Conservation (phyloP, 2,113 vertebrate genomes). For the Narcine bancroftii region DNA sequence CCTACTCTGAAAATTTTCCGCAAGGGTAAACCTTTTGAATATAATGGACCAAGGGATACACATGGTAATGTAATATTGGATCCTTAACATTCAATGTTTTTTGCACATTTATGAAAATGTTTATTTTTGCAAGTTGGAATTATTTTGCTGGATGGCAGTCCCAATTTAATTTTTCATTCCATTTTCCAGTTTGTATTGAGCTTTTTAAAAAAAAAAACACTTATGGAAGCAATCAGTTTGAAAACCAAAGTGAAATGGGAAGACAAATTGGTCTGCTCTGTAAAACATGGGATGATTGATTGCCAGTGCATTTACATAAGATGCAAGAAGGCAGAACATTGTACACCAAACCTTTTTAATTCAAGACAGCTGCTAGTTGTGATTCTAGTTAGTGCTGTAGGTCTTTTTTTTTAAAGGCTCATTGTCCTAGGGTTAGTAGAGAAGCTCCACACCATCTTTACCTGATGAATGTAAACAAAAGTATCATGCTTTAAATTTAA, state of each 20-base stretch:
- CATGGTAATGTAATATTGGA: slow-evolving; percentile 57
- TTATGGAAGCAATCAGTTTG: too few relatives aligned
- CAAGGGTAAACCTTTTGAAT: slow-evolving; percentile 82
- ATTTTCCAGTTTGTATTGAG: not conserved
- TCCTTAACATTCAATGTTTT: not conserved
- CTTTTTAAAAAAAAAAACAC: too few relatives aligned
- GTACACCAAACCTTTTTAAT: too few relatives aligned
- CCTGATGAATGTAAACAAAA: not conserved
- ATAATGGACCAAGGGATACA: slow-evolving; percentile 84
- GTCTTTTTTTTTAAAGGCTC: too few relatives aligned
- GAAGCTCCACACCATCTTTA: not conserved
- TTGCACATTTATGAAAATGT: not conserved
- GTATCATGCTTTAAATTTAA: not conserved
- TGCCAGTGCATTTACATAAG: not conserved
- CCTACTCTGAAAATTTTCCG: slow-evolving; percentile 93
- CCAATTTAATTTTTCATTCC: not conserved
- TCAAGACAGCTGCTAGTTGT: not conserved
- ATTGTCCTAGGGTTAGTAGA: not conserved
- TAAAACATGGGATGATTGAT: not conserved
- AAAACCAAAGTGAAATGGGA: not conserved
- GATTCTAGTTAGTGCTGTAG: not conserved
- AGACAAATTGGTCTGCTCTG: too few relatives aligned
- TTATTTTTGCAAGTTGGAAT: not conserved
- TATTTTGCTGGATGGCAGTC: not conserved
- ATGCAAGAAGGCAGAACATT: not conserved